Evolutionary conservation across 2,888 invertebrate genomes (phyloP).

Genomic region (Drosophila helvetica): DNA sequence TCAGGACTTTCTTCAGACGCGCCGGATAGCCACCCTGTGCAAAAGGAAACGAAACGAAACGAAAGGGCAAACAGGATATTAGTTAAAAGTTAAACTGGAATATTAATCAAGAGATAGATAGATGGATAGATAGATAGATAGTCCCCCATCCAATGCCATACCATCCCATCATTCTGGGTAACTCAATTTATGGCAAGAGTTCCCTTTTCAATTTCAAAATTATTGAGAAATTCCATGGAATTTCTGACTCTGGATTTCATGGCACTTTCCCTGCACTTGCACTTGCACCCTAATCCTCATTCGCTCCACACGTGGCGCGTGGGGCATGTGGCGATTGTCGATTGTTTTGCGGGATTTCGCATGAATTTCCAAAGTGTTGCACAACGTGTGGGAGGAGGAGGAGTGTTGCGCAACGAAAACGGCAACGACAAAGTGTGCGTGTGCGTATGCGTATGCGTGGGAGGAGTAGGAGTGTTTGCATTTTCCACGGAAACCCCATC

Average conservation of each 20-base stretch:
- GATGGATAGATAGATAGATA: no score
- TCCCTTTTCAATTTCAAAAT: not conserved
- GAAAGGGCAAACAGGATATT: not conserved
- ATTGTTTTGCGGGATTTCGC: not conserved
- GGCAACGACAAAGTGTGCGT: not conserved
- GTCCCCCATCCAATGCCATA: no score
- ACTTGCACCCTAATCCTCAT: not conserved
- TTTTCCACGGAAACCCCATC: not conserved
- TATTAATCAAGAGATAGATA: no score
- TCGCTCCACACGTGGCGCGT: not conserved
- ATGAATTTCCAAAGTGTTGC: not conserved
- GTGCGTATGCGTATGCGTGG: not conserved
- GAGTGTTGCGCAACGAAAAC: not conserved
- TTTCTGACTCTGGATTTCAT: no score
- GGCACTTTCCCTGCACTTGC: no score
- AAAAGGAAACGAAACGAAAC: not conserved
- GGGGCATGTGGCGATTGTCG: not conserved
- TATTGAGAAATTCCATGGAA: not conserved
- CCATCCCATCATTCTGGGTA: not conserved
- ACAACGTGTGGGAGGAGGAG: not conserved
- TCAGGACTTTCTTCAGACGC: slow-evolving; percentile 97
- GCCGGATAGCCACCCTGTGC: slow-evolving; percentile 97
- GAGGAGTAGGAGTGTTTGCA: not conserved
- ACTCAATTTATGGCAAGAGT: not conserved
- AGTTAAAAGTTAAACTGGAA: not conserved